Evolutionary conservation across 2,888 invertebrate species (phyloP).

Genomic region (Diabrotica balteata): DNA sequence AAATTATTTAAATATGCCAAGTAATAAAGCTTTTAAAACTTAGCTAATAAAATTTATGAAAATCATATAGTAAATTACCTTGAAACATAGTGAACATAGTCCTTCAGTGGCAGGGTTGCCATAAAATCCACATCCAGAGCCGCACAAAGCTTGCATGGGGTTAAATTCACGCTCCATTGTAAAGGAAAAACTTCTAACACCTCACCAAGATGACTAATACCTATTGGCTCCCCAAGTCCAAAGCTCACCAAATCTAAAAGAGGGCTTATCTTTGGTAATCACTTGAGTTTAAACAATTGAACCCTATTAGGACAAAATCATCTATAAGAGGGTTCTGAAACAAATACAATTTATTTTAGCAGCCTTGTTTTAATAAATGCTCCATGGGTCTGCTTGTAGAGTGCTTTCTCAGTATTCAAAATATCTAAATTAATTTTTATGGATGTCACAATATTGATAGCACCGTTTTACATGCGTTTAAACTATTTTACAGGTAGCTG

Average conservation of each 20-base stretch:
- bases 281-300: slow-evolving; percentile 32
- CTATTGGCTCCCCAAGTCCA: slow-evolving; percentile 7
- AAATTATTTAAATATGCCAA: too few species aligned
- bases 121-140: slow-evolving; percentile 98
- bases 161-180: slow-evolving; percentile 95
- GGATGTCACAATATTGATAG: too few species aligned
- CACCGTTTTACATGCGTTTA: too few species aligned
- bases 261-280: slow-evolving; percentile 3
- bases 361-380: too few species aligned
- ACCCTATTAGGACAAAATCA: slow-evolving; percentile 45
- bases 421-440: too few species aligned
- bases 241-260: background rate
- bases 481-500: too few species aligned
- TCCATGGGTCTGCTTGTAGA: too few species aligned
- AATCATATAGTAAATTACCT: slow-evolving; percentile 65
- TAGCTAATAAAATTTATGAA: too few species aligned
- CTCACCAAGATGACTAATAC: slow-evolving; percentile 15
- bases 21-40: too few species aligned
- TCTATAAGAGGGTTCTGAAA: slow-evolving; percentile 43
- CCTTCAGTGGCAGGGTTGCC: slow-evolving; percentile 98
- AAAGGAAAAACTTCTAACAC: slow-evolving; percentile 19
- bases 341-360: slow-evolving; percentile 8
- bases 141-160: slow-evolving; percentile 95
- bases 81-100: slow-evolving; percentile 98
- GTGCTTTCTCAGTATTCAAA: too few species aligned